phyloP scores from a whole-genome alignment of 2,797 vertebrate genomes.

The Denticeps clupeoides region DNA sequence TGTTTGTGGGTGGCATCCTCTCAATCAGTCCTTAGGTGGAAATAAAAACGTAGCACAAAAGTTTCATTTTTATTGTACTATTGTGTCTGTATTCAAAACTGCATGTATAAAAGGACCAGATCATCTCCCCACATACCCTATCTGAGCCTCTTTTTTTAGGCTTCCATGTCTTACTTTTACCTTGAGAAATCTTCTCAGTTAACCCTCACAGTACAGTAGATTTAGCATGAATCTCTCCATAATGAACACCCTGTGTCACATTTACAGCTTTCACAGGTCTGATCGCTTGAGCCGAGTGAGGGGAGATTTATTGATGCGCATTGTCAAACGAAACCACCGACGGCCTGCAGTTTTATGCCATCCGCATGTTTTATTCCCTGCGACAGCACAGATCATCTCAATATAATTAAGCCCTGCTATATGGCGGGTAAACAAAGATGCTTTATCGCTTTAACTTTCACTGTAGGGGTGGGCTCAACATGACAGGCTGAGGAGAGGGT shows the following conservation, averaged over 20 bases:
- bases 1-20: no score
- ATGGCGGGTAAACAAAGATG: background rate
- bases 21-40: no score
- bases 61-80: no score
- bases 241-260: conserved; percentile 47
- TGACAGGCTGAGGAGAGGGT: conserved; percentile 2
- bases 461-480: no score
- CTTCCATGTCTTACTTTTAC: no score
- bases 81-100: no score
- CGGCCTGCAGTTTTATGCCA: conserved; percentile 42
- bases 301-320: conserved; percentile 56
- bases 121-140: no score
- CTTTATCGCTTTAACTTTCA: no score
- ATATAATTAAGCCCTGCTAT: conserved; percentile 2
- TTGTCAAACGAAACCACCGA: conserved; percentile 45
- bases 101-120: no score
- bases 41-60: no score
- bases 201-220: conserved; percentile 24
- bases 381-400: conserved; percentile 1
- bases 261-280: conserved; percentile 37
- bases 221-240: conserved; percentile 49
- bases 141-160: no score
- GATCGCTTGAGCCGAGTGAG: conserved; percentile 40
- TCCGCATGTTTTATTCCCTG: conserved; percentile 19
- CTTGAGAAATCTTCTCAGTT: conserved; percentile 6